Evolutionary conservation across 2,113 vertebrate genomes (phyloP), one percentile per base, ranked within the genome.

Genomic region (Ptilonorhynchus violaceus): DNA sequence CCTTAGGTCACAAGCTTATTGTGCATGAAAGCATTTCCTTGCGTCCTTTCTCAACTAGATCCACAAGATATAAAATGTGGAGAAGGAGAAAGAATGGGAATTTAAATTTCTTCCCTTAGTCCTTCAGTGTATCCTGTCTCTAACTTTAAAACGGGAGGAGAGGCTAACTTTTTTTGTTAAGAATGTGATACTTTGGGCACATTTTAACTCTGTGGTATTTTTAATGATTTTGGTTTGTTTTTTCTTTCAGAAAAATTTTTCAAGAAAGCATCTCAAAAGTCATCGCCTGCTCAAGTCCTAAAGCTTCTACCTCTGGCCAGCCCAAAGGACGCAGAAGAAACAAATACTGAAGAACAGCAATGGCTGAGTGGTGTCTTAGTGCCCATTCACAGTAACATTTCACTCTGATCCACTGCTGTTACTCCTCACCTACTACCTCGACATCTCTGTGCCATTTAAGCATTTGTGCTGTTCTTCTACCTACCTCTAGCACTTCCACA

Each of bases 231-330:
- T 60, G 25, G 8, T 33, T 85, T 82, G 56, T 31, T 88, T 75
- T 84, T 56, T 49, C 42, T 95, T 91, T 75, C 73, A 72, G 64
- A 92, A 91, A n/a, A 56, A 28, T 9, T 49, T 56, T 79, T 41
- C 80, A 89, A 75, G 49, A 85, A 81, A 42, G 42, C 1, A 2
- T 25, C 30, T 84, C 42, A 33, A 64, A 91, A 63, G 27, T 16
- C 0, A 0, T 5, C 16, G 10, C 30, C 66, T 89, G n/a, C n/a
- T 78, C 62, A 82, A 67, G 37, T 59, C 59, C 24, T 33, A 67
- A 46, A 89, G 13, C 24, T 75, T 52, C 69, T 72, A 44, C 35
- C 30, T 87, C 66, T 64, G 41, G 47, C 10, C n/a, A 80, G 27
- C 67, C 49, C 64, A 87, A 75, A 15, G 22, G 30, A 91, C 55